These are phyloP conservation scores for Physocephala rufipes DNA, from an alignment of 2,888 invertebrate species.

Conservation along the genomic window DNA sequence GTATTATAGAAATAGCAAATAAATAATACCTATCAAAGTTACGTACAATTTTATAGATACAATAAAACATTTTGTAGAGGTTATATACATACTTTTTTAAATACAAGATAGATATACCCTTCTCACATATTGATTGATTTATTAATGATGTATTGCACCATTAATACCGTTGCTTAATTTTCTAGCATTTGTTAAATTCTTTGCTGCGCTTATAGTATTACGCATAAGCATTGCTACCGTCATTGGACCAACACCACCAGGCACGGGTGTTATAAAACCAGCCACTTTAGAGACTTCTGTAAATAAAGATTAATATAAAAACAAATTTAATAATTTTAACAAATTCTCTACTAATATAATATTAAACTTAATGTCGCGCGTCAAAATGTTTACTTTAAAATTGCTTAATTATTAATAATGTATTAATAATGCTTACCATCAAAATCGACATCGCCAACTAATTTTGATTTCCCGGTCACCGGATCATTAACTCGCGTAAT, in stretches of 20 bases:
- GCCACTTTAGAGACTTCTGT: constrained; percentile 79
- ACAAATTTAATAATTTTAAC: background rate
- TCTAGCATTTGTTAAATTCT: constrained; percentile 58
- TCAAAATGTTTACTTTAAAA: too few species aligned
- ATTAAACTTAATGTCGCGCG: background rate
- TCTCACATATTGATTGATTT: background rate
- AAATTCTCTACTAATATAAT: background rate
- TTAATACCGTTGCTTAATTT: background rate
- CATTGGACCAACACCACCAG: constrained; percentile 93
- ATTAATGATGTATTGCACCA: background rate
- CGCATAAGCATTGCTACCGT: constrained; percentile 94
- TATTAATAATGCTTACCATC: constrained; percentile 70
- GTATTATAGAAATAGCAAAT: too few species aligned
- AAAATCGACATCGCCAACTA: constrained; percentile 91
- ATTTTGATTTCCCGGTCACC: constrained; percentile 72
- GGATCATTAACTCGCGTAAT: constrained; percentile 76
- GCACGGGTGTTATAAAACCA: constrained; percentile 88
- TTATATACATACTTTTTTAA: background rate
- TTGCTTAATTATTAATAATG: too few species aligned
- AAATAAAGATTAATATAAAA: constrained; percentile 60
- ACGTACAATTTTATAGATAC: too few species aligned
- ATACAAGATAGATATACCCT: background rate
- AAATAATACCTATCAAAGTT: too few species aligned
- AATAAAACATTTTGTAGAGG: background rate
- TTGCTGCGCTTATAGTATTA: constrained; percentile 83